Conservation (phyloP, 2,113 vertebrate species). For the Hucho hucho region DNA sequence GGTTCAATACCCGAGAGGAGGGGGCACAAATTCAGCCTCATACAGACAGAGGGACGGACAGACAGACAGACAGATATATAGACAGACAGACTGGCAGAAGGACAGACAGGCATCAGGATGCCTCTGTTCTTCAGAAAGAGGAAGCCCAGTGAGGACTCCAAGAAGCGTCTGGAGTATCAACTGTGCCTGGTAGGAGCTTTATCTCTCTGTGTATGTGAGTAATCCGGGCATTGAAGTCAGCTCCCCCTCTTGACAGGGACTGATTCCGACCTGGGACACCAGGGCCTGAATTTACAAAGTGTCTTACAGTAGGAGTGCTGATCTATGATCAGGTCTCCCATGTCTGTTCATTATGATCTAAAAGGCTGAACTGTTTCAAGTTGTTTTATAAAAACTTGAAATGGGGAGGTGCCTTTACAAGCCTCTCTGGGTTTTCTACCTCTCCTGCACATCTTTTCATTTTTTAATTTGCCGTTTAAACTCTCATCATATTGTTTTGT, state of each 20-base stretch:
- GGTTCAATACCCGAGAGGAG: not conserved
- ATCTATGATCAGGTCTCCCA: too few relatives aligned
- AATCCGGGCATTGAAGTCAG: not conserved
- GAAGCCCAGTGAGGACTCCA: constrained; percentile 86
- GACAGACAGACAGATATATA: not conserved
- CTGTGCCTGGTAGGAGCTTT: constrained; percentile 80
- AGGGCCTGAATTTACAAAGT: too few relatives aligned
- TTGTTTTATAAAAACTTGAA: too few relatives aligned
- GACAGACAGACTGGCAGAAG: not conserved
- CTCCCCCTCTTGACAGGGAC: too few relatives aligned
- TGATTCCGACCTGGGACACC: too few relatives aligned
- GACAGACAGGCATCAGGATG: constrained; percentile 70
- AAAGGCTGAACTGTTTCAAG: not conserved
- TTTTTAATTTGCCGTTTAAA: too few relatives aligned
- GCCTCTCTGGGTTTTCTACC: too few relatives aligned
- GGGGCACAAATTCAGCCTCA: not conserved
- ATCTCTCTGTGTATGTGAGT: not conserved
- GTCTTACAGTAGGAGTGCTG: too few relatives aligned
- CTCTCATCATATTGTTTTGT: too few relatives aligned
- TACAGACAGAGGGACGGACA: not conserved
- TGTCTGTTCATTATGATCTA: not conserved
- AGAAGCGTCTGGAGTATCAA: constrained; percentile 90
- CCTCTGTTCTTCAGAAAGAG: constrained; percentile 89
- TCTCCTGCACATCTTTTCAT: too few relatives aligned
- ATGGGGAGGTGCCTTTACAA: too few relatives aligned